phyloP scores from a whole-genome alignment of 2,113 vertebrate genomes.

The Hirundichthys speculiger region DNA sequence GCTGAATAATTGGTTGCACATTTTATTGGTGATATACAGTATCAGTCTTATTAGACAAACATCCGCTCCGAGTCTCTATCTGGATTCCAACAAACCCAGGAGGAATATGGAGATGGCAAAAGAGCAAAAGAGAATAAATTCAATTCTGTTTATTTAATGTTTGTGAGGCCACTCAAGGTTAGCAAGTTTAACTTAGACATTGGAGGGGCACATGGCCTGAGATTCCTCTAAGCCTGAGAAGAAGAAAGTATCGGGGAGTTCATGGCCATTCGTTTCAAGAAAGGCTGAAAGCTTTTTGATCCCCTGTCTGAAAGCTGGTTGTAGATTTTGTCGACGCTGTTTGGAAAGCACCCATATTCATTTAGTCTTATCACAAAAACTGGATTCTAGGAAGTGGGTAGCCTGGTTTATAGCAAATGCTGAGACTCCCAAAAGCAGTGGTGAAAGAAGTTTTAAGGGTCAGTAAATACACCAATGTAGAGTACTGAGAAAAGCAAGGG shows the following conservation, averaged over 20 bases:
- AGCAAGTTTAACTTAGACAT: background rate
- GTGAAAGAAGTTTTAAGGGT: too few species aligned
- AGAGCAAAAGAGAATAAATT: background rate
- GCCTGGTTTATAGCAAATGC: too few species aligned
- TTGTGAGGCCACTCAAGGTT: background rate
- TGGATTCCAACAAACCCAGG: background rate
- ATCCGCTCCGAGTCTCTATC: conserved; percentile 28
- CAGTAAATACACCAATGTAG: too few species aligned
- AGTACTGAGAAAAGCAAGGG: too few species aligned
- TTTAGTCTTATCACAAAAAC: too few species aligned
- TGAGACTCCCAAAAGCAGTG: too few species aligned
- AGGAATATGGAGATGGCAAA: conserved; percentile 9
- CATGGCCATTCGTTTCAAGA: too few species aligned
- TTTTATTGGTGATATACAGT: conserved; percentile 6
- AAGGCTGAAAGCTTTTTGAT: too few species aligned
- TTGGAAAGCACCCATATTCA: too few species aligned
- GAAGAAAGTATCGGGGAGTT: background rate
- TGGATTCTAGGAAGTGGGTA: too few species aligned
- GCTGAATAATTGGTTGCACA: conserved; percentile 14
- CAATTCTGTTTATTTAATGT: background rate
- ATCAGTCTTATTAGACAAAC: conserved; percentile 28
- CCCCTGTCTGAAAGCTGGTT: too few species aligned
- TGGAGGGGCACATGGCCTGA: background rate
- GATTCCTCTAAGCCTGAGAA: background rate
- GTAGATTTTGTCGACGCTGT: too few species aligned